A percentile compares a stretch with the other conserved stretches of the same genome.
These are phyloP conservation scores for Caenorhabditis virilis DNA, from an alignment of 2,888 invertebrate genomes.

Conservation along the genomic window DNA sequence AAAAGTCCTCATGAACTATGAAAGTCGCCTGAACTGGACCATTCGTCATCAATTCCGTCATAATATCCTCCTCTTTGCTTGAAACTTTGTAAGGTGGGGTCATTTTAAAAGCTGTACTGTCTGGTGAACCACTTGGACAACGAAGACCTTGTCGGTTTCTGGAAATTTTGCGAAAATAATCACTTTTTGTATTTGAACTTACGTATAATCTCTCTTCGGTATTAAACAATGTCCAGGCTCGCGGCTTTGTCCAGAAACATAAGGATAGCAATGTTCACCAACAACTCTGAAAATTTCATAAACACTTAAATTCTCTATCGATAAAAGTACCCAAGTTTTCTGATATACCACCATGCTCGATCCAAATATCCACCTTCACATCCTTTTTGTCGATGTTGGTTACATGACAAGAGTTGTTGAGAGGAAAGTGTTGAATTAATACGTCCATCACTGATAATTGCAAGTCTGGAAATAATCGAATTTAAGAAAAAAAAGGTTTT, in stretches of 20 bases:
- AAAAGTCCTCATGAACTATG: slow-evolving; percentile 89
- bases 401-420: slow-evolving; percentile 86
- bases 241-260: slow-evolving; percentile 74
- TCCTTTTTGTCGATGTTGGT: slow-evolving; percentile 79
- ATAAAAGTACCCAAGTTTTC: slow-evolving; percentile 75
- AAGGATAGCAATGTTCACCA: slow-evolving; percentile 85
- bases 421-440: slow-evolving; percentile 79
- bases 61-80: slow-evolving; percentile 78
- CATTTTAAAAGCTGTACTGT: slow-evolving; percentile 68
- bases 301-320: too few species aligned
- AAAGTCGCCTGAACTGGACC: slow-evolving; percentile 90
- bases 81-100: slow-evolving; percentile 71
- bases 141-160: slow-evolving; percentile 41
- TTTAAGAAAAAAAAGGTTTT: background rate
- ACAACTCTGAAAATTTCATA: slow-evolving; percentile 78
- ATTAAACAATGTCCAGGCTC: slow-evolving; percentile 76
- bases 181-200: slow-evolving; percentile 5
- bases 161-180: too few species aligned
- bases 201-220: slow-evolving; percentile 60
- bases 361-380: slow-evolving; percentile 89
- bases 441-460: slow-evolving; percentile 82
- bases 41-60: slow-evolving; percentile 85
- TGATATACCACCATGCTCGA: slow-evolving; percentile 86
- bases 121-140: slow-evolving; percentile 68
- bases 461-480: slow-evolving; percentile 70